A percentile compares a stretch with the other conserved stretches of the same genome.
These are phyloP conservation scores for Trypoxylus dichotomus DNA, from an alignment of 1,140 invertebrate species.

Conservation along the genomic window DNA sequence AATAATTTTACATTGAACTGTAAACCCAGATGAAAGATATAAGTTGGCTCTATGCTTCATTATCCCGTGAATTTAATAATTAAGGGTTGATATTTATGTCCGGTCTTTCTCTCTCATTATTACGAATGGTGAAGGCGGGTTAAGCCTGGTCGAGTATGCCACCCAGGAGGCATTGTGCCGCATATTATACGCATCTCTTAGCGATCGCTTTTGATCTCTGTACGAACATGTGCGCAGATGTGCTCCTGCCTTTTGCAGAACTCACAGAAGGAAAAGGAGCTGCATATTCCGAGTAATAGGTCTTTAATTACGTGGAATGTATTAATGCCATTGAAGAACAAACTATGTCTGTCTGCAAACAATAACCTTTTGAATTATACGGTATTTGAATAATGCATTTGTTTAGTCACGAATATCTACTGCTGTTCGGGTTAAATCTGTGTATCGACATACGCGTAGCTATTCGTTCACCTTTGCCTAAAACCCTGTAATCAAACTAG, in stretches of 20 bases:
- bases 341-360: no score
- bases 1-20: background rate
- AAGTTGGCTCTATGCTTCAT: background rate
- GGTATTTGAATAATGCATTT: no score
- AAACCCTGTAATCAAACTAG: no score
- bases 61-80: background rate
- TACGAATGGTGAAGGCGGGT: background rate
- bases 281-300: background rate
- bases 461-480: no score
- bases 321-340: background rate
- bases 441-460: no score
- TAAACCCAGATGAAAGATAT: background rate
- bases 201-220: background rate
- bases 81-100: background rate
- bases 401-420: no score
- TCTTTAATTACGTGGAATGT: background rate
- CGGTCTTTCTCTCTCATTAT: background rate
- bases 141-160: background rate
- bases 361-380: no score
- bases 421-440: no score
- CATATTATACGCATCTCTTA: background rate
- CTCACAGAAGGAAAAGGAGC: background rate
- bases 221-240: background rate
- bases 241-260: background rate
- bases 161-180: background rate